Conservation (phyloP, 2,888 invertebrate species). For the Drosophila lacicola region DNA sequence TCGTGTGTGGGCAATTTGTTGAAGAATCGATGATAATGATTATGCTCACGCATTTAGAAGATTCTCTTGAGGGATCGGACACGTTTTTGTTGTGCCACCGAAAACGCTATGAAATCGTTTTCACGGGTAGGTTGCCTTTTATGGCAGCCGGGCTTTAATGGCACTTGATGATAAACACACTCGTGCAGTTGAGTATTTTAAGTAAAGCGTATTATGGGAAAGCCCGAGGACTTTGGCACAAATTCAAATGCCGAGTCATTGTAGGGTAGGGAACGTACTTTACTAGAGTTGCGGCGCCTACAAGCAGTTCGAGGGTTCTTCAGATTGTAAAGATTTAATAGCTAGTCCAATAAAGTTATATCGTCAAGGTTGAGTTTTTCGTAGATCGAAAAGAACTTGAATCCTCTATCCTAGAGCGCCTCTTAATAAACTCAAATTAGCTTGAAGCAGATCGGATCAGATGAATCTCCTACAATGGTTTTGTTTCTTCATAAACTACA, state of each 20-base stretch:
- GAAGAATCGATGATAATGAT: conserved; percentile 6
- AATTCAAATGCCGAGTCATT: conserved; percentile 24
- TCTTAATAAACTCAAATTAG: no score
- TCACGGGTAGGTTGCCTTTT: conserved; percentile 17
- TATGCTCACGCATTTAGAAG: conserved; percentile 11
- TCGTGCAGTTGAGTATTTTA: conserved; percentile 1
- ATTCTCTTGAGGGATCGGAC: conserved; percentile 8
- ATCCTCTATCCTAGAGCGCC: no score
- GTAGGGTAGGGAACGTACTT: not conserved
- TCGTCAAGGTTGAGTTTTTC: no score
- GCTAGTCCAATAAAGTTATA: no score
- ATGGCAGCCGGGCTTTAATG: conserved; percentile 23
- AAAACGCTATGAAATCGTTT: conserved; percentile 9
- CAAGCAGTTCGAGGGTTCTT: not conserved
- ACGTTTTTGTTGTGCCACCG: conserved; percentile 6
- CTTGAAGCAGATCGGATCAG: no score
- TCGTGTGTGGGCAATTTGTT: conserved; percentile 11
- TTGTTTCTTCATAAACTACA: no score
- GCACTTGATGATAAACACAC: conserved; percentile 22
- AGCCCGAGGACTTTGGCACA: conserved; percentile 35
- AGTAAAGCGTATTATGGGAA: conserved; percentile 7
- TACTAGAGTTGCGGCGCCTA: conserved; percentile 7
- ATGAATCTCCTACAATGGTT: no score
- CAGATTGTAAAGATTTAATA: not conserved
- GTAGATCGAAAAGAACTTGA: no score